These are phyloP conservation scores for Penaeus japonicus DNA, from an alignment of 1,140 invertebrate genomes.

Conservation along the genomic window DNA sequence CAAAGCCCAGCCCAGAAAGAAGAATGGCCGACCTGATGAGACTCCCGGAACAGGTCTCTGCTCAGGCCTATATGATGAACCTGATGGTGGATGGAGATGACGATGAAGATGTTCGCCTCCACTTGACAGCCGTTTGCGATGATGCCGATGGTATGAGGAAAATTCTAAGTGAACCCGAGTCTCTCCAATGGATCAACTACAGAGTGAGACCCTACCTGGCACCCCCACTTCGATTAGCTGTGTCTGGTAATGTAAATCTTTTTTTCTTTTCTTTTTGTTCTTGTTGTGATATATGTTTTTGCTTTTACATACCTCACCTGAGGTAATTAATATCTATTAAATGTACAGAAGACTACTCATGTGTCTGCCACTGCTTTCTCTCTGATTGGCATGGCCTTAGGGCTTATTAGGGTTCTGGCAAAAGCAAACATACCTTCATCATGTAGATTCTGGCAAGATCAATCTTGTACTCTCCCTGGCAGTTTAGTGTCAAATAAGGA, in stretches of 20 bases:
- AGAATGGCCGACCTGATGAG: slow-evolving; percentile 23
- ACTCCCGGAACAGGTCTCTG: slow-evolving; percentile 21
- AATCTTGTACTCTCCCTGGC: no score
- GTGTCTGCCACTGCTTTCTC: no score
- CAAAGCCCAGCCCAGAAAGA: neutral
- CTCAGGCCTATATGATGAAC: slow-evolving; percentile 50
- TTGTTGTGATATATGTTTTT: neutral
- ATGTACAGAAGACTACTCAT: no score
- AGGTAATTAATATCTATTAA: no score
- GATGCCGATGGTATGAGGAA: slow-evolving; percentile 23
- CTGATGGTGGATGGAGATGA: slow-evolving; percentile 53
- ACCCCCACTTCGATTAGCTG: slow-evolving; percentile 60
- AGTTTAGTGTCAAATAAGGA: no score
- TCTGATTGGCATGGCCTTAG: no score
- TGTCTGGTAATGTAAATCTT: slow-evolving; percentile 53
- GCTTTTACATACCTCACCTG: no score
- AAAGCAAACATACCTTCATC: no score
- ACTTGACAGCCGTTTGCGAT: slow-evolving; percentile 47
- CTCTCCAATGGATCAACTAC: slow-evolving; percentile 30
- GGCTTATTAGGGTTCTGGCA: no score
- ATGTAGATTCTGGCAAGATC: no score
- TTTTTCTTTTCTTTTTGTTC: neutral
- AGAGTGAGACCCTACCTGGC: slow-evolving; percentile 53
- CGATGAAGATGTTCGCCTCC: slow-evolving; percentile 54
- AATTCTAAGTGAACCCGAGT: neutral